Evolutionary conservation across 2,888 invertebrate species (phyloP).

Genomic region (Cheilosia grossa): DNA sequence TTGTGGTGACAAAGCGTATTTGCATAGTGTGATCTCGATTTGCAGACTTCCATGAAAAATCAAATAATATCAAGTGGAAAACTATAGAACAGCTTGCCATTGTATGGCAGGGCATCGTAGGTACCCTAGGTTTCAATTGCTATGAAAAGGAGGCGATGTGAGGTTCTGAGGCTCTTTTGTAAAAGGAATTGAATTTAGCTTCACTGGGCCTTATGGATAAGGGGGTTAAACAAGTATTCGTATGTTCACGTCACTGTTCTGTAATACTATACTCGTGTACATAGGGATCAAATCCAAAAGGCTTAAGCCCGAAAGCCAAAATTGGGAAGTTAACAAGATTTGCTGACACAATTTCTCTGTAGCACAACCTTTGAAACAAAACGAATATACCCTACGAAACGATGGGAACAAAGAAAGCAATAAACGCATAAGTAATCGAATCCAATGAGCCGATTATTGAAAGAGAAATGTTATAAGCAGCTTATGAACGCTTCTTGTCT

Average conservation of each 20-base stretch:
- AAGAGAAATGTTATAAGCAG: constrained; percentile 23
- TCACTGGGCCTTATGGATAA: too few relatives aligned
- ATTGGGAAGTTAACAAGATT: too few relatives aligned
- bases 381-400: not conserved
- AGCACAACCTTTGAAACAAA: not conserved
- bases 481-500: constrained; percentile 24
- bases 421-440: constrained; percentile 34
- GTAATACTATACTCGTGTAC: too few relatives aligned
- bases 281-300: too few relatives aligned
- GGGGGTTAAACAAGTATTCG: too few relatives aligned
- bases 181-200: too few relatives aligned
- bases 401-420: constrained; percentile 16
- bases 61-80: constrained; percentile 17
- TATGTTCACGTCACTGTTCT: too few relatives aligned
- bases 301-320: too few relatives aligned
- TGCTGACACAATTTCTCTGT: not conserved
- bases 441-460: constrained; percentile 65
- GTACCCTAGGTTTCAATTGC: not conserved
- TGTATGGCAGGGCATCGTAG: not conserved
- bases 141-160: not conserved
- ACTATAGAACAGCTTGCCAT: not conserved
- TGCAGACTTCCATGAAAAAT: constrained; percentile 9
- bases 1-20: not conserved
- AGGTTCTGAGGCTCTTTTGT: not conserved
- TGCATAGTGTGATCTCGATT: constrained; percentile 7